Base-by-base conservation (phyloP, 1,140 invertebrate genomes). In the Zaprionus africanus region DNA sequence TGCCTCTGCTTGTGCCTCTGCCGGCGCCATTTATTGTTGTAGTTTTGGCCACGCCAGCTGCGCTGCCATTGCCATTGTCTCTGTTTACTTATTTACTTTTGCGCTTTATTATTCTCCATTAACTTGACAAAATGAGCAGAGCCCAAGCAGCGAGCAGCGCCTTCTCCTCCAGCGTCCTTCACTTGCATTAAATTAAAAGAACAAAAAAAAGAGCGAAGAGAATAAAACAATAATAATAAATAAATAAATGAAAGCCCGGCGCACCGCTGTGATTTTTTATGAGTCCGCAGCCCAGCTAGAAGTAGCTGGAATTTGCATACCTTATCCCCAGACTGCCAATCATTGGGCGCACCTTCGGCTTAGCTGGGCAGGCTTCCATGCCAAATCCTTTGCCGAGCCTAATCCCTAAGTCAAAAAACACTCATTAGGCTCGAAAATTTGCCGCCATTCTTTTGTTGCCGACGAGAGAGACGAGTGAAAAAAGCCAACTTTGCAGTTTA, bases 41-140 rank as follows among this genome's bases (percentile, higher is more conserved):
- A 90, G 84, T 88, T 88, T 90, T 70, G 62, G 19, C 66, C 49
- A 67, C 64, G 67, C 65, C 70, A 36, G 17, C 65, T 15, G 5
- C 67, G 19, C 41, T 38, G 24, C 31, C 34, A 19, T 13, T 60
- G 24, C 34, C 31, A 53, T 62, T 75, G 64, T 63, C 59, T 85
- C 79, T 85, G 86, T 90, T 90, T 90, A 82, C 85, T 90, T 90
- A 90, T 90, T 90, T 90, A 90, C 85, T 90, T 88, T 84, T 81
- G 81, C 79, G 81, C 81, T 88, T 90, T 90, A 90, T 90, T 90
- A 90, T 90, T 90, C 85, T 82, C 85, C 85, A 90, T 90, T 90
- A 90, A 90, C 81, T 90, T 90, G 85, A 90, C 85, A 84, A 88
- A 88, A 88, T 88, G 81, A 90, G 83, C 72, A 79, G 67, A 58